A percentile compares a stretch with the other conserved stretches of the same genome.
These are phyloP conservation scores for Mormyrops attenuatus DNA, from an alignment of 2,797 vertebrate species.

Conservation along the genomic window DNA sequence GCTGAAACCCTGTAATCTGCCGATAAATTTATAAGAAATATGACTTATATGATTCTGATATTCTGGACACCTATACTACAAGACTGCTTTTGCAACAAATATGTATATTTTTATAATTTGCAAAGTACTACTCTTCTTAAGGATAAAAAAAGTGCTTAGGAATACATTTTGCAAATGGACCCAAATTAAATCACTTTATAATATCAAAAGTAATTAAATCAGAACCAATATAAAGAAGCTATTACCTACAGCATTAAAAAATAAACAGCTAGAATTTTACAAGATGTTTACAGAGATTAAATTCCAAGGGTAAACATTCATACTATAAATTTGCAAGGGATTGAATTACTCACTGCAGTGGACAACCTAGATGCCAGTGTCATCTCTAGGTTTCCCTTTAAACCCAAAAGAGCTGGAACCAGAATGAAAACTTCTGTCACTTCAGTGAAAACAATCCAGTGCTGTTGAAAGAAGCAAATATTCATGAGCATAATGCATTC, in stretches of 20 bases:
- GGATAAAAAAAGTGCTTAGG: background rate
- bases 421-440: conserved; percentile 95
- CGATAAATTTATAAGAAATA: background rate
- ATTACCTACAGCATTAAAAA: background rate
- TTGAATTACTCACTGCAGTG: conserved; percentile 80
- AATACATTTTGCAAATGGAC: background rate
- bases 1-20: background rate
- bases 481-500: background rate
- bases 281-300: background rate
- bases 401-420: conserved; percentile 88
- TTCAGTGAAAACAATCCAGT: conserved; percentile 91
- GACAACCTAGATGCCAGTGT: conserved; percentile 95
- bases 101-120: background rate
- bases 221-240: background rate
- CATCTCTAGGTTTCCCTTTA: conserved; percentile 99
- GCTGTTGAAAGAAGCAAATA: conserved; percentile 60
- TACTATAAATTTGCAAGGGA: background rate
- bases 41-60: background rate
- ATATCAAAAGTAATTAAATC: background rate
- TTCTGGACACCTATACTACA: background rate
- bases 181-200: background rate
- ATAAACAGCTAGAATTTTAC: background rate
- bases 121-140: background rate
- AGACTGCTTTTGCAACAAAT: background rate
- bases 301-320: background rate